These are phyloP conservation scores for Ascidia mentula DNA, from an alignment of 23 tunicate species.

Conservation along the genomic window DNA sequence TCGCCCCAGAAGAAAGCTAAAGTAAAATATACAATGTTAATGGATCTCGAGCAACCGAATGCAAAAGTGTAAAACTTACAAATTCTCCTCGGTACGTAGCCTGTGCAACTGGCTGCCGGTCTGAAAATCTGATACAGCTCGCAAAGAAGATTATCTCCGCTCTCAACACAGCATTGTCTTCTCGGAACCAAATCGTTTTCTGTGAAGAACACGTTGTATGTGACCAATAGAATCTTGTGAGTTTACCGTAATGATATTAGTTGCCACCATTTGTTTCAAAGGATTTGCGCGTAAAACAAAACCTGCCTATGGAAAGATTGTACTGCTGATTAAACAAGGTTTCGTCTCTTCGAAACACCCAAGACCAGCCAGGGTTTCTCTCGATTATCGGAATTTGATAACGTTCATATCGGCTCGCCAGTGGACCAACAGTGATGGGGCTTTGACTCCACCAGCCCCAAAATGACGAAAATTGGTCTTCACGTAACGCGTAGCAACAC, in stretches of 20 bases:
- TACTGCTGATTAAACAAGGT: neutral
- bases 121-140: conserved; percentile 5
- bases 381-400: conserved; percentile 7
- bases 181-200: conserved; percentile 35
- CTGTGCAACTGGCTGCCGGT: conserved; percentile 27
- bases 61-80: neutral
- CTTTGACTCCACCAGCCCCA: neutral
- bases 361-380: neutral
- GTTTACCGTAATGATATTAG: too few species aligned
- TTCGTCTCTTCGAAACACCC: neutral
- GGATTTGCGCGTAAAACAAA: too few species aligned
- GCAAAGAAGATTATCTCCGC: neutral
- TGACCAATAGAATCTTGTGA: too few species aligned
- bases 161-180: conserved; percentile 36
- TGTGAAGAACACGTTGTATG: too few species aligned
- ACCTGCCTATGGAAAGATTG: neutral
- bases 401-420: conserved; percentile 2
- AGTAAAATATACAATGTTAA: neutral
- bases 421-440: neutral
- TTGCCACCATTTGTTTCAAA: too few species aligned
- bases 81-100: conserved; percentile 5
- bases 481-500: conserved; percentile 7
- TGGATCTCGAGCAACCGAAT: neutral
- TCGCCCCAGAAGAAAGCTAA: conserved; percentile 39
- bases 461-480: neutral